Percentiles rank a stretch among this genome's conserved stretches.
phyloP scores from a whole-genome alignment of 2,888 invertebrate genomes.

The Tetheella fluctuosa region DNA sequence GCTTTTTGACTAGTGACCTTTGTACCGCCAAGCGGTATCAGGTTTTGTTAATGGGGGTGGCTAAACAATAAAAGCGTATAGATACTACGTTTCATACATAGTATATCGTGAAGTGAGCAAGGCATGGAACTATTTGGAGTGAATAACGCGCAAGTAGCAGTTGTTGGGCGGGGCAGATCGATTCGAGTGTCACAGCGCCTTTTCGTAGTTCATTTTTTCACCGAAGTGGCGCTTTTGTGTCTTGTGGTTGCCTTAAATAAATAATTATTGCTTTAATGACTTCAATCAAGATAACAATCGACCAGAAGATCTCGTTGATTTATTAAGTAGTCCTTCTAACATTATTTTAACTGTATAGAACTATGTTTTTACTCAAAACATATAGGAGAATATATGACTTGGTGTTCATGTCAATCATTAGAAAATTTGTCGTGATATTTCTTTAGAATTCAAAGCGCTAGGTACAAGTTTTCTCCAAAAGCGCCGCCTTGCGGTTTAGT shows the following conservation, averaged over 20 bases:
- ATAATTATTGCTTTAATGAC: conserved; percentile 7
- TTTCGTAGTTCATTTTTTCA: conserved; percentile 45
- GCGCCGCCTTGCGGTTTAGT: too few species aligned
- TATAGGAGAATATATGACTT: too few species aligned
- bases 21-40: conserved; percentile 60
- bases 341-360: too few species aligned
- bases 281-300: not conserved
- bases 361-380: too few species aligned
- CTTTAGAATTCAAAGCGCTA: too few species aligned
- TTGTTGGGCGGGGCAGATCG: conserved; percentile 72
- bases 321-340: not conserved
- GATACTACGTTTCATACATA: conserved; percentile 79
- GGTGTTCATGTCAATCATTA: too few species aligned
- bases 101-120: conserved; percentile 72
- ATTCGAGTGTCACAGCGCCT: conserved; percentile 56
- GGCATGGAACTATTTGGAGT: conserved; percentile 49
- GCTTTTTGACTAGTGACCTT: conserved; percentile 60
- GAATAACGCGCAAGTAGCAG: conserved; percentile 67
- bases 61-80: conserved; percentile 75
- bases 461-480: not conserved
- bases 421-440: too few species aligned
- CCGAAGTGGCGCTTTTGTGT: conserved; percentile 46
- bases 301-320: not conserved
- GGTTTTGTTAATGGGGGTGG: conserved; percentile 71
- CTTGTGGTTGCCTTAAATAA: conserved; percentile 18